phyloP scores from a whole-genome alignment of 2,888 invertebrate genomes.

The Hylaea fasciaria region DNA sequence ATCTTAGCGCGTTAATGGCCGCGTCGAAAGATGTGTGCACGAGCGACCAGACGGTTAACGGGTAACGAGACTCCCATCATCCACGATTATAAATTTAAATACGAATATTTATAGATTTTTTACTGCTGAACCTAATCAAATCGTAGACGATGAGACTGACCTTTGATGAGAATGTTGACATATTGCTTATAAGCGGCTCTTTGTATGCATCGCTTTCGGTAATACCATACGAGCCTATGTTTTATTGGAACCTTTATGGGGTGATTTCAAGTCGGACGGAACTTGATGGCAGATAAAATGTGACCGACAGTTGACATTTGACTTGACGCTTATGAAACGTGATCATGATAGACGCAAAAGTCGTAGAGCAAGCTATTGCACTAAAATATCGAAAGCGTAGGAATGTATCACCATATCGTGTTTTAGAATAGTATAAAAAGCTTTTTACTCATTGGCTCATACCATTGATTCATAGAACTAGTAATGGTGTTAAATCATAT shows the following conservation, averaged over 20 bases:
- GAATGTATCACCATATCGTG: slow-evolving; percentile 18
- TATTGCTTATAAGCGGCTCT: slow-evolving; percentile 38
- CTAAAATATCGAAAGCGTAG: slow-evolving; percentile 18
- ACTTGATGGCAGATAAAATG: slow-evolving; percentile 29
- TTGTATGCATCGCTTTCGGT: slow-evolving; percentile 39
- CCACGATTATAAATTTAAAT: slow-evolving; percentile 67
- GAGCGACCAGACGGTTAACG: slow-evolving; percentile 54
- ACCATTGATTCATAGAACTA: slow-evolving; percentile 9
- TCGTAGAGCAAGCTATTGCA: slow-evolving; percentile 17
- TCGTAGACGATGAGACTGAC: slow-evolving; percentile 41
- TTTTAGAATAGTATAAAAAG: slow-evolving; percentile 7
- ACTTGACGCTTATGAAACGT: slow-evolving; percentile 31
- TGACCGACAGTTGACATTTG: slow-evolving; percentile 31
- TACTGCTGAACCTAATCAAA: slow-evolving; percentile 60
- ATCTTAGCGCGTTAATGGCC: slow-evolving; percentile 76
- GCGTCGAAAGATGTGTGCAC: slow-evolving; percentile 72
- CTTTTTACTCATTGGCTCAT: slow-evolving; percentile 14
- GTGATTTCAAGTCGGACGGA: slow-evolving; percentile 23
- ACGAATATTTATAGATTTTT: slow-evolving; percentile 59
- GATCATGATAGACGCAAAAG: slow-evolving; percentile 24
- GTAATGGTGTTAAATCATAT: slow-evolving; percentile 15
- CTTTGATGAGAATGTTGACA: slow-evolving; percentile 44
- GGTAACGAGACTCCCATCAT: slow-evolving; percentile 62
- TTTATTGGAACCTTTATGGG: slow-evolving; percentile 34
- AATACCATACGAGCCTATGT: slow-evolving; percentile 39